Evolutionary conservation across 2,888 invertebrate genomes (phyloP), one percentile per base, ranked within the genome.

Genomic region (Leptothorax acervorum): DNA sequence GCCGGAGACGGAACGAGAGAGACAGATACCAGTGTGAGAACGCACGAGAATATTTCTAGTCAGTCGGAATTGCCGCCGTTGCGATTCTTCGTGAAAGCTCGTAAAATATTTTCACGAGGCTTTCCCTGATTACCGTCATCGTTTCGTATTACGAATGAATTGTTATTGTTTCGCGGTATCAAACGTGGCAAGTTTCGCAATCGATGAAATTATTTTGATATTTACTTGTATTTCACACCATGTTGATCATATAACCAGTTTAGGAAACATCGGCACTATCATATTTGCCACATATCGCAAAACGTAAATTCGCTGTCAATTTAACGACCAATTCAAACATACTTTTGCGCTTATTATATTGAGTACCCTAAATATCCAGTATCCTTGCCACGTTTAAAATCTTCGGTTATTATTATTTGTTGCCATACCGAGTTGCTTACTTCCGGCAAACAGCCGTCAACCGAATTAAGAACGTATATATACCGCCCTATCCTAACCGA

Each of bases 101-200:
- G 73, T 90, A 86, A 90, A 90, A 90, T 90, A 90, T 89, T 86
- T 89, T 78, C 83, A 35, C 39, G 68, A 35, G 65, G 81, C 60
- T 82, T 57, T 65, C 39, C 66, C 45, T 28, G 53, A 53, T 66
- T 55, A n/a, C 35, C 84, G 82, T 87, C 85, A 87, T 89, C 86
- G 84, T 85, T 85, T 85, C 86, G 71, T 89, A 88, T 90, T 89
- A 83, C 71, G 62, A 62, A 51, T 66, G 60, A 75, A 75, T 71
- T n/a, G n/a, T n/a, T 85, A 76, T 82, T 57, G 15, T 66, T 42
- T 53, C 39, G 57, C 45, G 15, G 12, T 31, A 48, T 70, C 31
- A 71, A 42, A n/a, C 9, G 4, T 9, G 28, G 4, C 8, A 23
- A 35, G 48, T 15, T 18, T 66, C 23, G 23, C 23, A 23, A 42